Base-by-base conservation (phyloP, 2,888 invertebrate genomes). In the Protula sp. region DNA sequence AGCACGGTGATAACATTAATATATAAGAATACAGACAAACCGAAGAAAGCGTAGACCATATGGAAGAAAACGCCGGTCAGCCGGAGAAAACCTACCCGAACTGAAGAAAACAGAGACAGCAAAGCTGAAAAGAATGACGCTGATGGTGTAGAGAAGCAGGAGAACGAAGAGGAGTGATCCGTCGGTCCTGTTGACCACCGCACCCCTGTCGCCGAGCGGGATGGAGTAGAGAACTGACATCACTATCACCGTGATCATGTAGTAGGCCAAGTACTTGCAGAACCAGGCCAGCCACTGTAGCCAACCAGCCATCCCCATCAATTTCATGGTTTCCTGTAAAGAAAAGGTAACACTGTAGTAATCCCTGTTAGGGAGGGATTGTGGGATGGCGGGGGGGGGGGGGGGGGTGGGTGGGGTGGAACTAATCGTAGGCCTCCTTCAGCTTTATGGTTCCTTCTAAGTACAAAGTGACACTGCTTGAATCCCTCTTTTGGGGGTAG, bases 271-370 rank as follows among this genome's bases (percentile, higher is more conserved):
- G 59, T 88, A 88, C 75, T 91, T 90, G 50, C 87, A 83, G 79
- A 91, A 92, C 91, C 92, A 92, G 1, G 91, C 90, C 0, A 85
- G 77, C 92, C 93, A 93, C 72, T 92, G 89, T 66, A 92, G 82
- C 88, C 90, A 91, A 57, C 88, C 88, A 31, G 87, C 85, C 30
- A 94, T 82, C 1, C 94, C 94, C 89, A 92, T 92, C 82, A 93
- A 90, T 83, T 91, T 92, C 90, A 93, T 90, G 0, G 91, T 87
- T 84, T 93, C 93, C 88, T 92, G 81, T n/a, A n/a, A n/a, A n/a
- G n/a, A n/a, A n/a, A n/a, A n/a, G n/a, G n/a, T n/a, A n/a, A n/a
- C n/a, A n/a, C n/a, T n/a, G n/a, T n/a, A n/a, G n/a, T n/a, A n/a
- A n/a, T n/a, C n/a, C n/a, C n/a, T n/a, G n/a, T n/a, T n/a, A n/a